Percentiles rank a stretch among this genome's conserved stretches.
phyloP scores from a whole-genome alignment of 2,888 invertebrate genomes.

The Formica aserva region DNA sequence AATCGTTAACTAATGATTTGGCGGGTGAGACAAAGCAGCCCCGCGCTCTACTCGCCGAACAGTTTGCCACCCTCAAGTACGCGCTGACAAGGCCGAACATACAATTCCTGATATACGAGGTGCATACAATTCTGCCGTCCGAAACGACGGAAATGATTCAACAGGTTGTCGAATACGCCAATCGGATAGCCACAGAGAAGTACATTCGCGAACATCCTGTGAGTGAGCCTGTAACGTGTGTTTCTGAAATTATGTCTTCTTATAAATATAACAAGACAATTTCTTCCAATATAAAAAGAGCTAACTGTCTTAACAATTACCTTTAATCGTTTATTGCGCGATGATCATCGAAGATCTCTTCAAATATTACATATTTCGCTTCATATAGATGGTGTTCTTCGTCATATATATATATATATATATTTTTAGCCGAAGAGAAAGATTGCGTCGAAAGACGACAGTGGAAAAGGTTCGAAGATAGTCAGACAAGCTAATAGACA shows the following conservation, averaged over 20 bases:
- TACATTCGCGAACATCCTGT: conserved; percentile 87
- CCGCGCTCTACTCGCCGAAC: conserved; percentile 89
- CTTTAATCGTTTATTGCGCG: not conserved
- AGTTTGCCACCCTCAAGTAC: conserved; percentile 90
- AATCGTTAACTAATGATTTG: conserved; percentile 86
- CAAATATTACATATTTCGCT: not conserved
- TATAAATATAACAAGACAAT: not conserved
- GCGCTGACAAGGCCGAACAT: conserved; percentile 94
- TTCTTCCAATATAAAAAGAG: too few relatives aligned
- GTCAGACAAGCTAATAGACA: not conserved
- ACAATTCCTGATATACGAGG: conserved; percentile 93
- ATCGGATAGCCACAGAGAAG: conserved; percentile 90
- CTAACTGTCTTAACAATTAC: not conserved
- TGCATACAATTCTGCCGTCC: conserved; percentile 91
- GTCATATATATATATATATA: too few relatives aligned
- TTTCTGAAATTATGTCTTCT: not conserved
- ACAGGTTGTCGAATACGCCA: conserved; percentile 90
- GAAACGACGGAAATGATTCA: conserved; percentile 92
- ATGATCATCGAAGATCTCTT: not conserved
- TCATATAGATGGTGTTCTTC: not conserved
- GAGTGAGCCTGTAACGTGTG: conserved; percentile 47
- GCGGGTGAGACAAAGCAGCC: conserved; percentile 71
- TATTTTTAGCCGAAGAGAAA: conserved; percentile 13
- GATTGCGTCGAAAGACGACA: conserved; percentile 37
- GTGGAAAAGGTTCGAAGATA: not conserved